Base-by-base conservation (phyloP, 2,888 invertebrate species). In the Pristionchus mayeri region DNA sequence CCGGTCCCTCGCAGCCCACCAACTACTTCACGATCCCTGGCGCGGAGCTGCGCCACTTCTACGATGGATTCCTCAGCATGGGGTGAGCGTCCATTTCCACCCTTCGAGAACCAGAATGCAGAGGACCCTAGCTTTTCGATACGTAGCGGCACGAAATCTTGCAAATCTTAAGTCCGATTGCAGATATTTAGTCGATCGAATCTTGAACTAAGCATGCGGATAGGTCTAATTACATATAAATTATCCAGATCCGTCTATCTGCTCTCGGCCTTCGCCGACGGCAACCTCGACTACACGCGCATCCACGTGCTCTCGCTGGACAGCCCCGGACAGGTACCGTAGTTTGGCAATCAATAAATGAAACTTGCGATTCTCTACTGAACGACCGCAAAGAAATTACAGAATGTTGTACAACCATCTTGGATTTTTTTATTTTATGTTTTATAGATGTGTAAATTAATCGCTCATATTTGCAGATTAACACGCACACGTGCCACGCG, bases 1-100 rank as follows among this genome's bases (percentile, higher is more conserved):
- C 86, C 16, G 78, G 86, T 2, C 90, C 91, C 3, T 88, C 88
- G 40, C 85, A 88, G 24, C 91, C 92, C 21, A 85, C 88, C 13
- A 87, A 88, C 11, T 84, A 88, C 21, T 91, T 91, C 87, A 83
- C 84, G 16, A 90, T 92, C 3, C 86, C 89, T 16, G 91, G 91
- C n/a, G 91, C 91, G 16, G 90, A 92, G n/a, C 87, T 92, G 18
- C 82, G 85, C 7, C 91, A 91, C 85, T 92, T 91, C 86, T 92
- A 92, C 84, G 92, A 92, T 83, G 92, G 91, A 27, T 92, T 92
- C 87, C 71, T 91, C 27, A 89, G 88, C 85, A 87, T 88, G 75
- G 92, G 90, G 91, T 89, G 85, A 34, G 87, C 78, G 16, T 24
- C 34, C 50, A 21, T 4, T 24, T 40, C 9, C 7, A 13, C 16